These are phyloP conservation scores for Brachypodius melanocephalos DNA, from an alignment of 2,113 vertebrate genomes.

Conservation along the genomic window DNA sequence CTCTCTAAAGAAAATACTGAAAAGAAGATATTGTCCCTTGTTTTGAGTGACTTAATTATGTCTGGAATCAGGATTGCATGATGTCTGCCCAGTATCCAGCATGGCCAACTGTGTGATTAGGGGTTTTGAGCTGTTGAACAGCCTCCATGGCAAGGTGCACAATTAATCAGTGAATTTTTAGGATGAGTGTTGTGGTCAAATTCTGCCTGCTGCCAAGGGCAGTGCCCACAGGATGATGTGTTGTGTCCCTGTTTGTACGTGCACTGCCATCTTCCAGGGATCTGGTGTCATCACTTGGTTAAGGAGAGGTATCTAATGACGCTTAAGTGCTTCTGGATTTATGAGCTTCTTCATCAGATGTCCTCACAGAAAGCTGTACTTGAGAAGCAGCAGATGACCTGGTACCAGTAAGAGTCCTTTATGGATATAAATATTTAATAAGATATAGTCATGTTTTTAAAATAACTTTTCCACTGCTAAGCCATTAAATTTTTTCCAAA, in stretches of 20 bases:
- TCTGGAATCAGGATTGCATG: neutral
- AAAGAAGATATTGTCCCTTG: neutral
- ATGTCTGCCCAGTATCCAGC: neutral
- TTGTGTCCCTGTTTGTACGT: neutral
- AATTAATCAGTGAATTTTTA: constrained; percentile 18
- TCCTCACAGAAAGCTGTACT: neutral
- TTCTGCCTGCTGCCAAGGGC: neutral
- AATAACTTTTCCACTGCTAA: neutral
- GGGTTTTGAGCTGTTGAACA: neutral
- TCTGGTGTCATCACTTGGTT: neutral
- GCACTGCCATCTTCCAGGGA: neutral
- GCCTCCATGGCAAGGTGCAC: neutral
- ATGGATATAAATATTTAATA: neutral
- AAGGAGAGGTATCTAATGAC: neutral
- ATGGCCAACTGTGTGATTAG: neutral
- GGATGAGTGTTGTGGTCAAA: constrained; percentile 1
- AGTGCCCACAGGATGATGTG: too few species aligned
- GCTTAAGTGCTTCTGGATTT: neutral
- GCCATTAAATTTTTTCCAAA: neutral
- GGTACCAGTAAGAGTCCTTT: neutral
- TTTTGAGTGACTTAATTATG: neutral
- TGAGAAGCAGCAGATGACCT: neutral
- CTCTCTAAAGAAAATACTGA: neutral
- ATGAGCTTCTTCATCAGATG: neutral
- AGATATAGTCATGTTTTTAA: neutral